A percentile compares a stretch with the other conserved stretches of the same genome.
These are phyloP conservation scores for Ectemnius continuus DNA, from an alignment of 2,888 invertebrate genomes.

Conservation along the genomic window DNA sequence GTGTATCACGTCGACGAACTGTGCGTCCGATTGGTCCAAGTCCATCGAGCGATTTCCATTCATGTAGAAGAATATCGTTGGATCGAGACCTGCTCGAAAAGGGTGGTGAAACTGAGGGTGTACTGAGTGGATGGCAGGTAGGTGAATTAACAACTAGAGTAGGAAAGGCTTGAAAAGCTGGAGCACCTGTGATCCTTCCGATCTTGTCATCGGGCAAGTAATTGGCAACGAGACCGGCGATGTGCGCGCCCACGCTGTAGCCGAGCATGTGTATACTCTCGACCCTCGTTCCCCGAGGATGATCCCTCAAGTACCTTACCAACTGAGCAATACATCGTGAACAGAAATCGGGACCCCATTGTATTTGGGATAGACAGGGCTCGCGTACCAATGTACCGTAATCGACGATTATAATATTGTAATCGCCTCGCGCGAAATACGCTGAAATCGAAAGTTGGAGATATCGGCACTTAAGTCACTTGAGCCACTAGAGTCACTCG, in stretches of 20 bases:
- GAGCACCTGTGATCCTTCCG: slow-evolving; percentile 88
- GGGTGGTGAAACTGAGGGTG: too few relatives aligned
- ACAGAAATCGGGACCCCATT: slow-evolving; percentile 79
- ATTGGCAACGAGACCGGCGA: slow-evolving; percentile 90
- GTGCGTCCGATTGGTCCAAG: slow-evolving; percentile 88
- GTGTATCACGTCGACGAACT: slow-evolving; percentile 90
- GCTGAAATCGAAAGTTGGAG: slow-evolving; percentile 78
- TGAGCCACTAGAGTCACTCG: too few relatives aligned
- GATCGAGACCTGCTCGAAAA: slow-evolving; percentile 84
- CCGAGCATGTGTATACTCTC: slow-evolving; percentile 90
- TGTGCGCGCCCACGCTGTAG: slow-evolving; percentile 93
- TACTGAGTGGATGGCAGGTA: too few relatives aligned
- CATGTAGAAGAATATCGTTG: slow-evolving; percentile 91
- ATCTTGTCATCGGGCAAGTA: slow-evolving; percentile 87
- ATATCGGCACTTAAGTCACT: slow-evolving; percentile 22
- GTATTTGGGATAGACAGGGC: slow-evolving; percentile 88
- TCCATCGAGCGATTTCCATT: slow-evolving; percentile 89
- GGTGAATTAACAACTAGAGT: neutral
- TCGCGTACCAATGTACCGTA: slow-evolving; percentile 89
- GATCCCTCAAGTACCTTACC: slow-evolving; percentile 87
- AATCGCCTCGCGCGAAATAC: slow-evolving; percentile 88
- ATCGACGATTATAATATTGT: slow-evolving; percentile 93
- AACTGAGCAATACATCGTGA: slow-evolving; percentile 89
- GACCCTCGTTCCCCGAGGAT: slow-evolving; percentile 87
- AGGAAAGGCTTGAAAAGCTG: slow-evolving; percentile 9